A percentile compares a stretch with the other conserved stretches of the same genome.
These are phyloP conservation scores for Netelia melanura DNA, from an alignment of 2,888 invertebrate genomes.

Conservation along the genomic window DNA sequence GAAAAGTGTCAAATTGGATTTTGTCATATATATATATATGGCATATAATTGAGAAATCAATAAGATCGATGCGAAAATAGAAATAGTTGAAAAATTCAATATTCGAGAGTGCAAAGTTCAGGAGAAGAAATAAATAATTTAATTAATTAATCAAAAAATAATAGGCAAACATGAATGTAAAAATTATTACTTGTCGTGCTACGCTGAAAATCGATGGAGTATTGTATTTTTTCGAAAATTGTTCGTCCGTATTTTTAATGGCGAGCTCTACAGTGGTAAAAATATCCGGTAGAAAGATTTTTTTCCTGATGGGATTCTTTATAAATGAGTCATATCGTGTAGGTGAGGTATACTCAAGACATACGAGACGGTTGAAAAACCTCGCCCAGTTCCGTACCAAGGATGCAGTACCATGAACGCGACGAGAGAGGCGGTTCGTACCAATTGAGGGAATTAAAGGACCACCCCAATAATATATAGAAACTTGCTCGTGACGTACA, in stretches of 20 bases:
- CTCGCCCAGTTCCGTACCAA: slow-evolving; percentile 34
- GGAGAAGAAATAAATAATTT: neutral
- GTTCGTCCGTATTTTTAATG: no score
- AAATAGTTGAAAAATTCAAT: neutral
- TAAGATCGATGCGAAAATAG: neutral
- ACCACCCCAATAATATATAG: slow-evolving; percentile 52
- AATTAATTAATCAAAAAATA: no score
- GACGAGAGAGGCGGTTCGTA: slow-evolving; percentile 34
- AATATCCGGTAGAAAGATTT: neutral
- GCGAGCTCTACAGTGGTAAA: no score
- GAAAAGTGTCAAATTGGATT: neutral
- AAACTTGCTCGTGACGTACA: slow-evolving; percentile 38
- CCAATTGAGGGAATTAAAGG: slow-evolving; percentile 66
- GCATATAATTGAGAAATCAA: neutral
- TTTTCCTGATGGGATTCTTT: neutral
- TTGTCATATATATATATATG: neutral
- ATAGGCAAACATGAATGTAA: no score
- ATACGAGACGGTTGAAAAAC: neutral
- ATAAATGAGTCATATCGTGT: slow-evolving; percentile 52
- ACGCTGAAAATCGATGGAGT: no score
- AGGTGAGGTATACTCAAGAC: neutral
- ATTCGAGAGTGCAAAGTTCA: neutral
- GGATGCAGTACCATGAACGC: slow-evolving; percentile 25
- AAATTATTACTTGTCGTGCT: no score
- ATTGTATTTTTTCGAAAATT: no score